Conservation (phyloP, 1,140 invertebrate species). For the Pollicipes pollicipes region DNA sequence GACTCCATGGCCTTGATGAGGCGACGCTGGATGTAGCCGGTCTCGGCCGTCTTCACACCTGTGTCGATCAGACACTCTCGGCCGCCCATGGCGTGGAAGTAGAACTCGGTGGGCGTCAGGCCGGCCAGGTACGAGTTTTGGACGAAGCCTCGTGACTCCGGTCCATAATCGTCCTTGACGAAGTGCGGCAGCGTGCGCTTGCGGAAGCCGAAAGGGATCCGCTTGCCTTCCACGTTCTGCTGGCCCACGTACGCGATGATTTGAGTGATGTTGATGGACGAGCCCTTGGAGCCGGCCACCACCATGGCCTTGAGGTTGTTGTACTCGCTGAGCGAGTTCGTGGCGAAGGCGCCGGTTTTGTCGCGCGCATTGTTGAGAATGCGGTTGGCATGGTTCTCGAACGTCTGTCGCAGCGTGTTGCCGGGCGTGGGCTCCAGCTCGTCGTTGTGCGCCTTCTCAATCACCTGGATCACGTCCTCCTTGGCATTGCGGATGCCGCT, state of each 20-base stretch:
- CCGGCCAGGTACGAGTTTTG: constrained; percentile 99
- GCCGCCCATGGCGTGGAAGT: constrained; percentile 99
- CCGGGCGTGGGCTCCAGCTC: constrained; percentile 96
- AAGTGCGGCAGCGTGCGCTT: constrained; percentile 98
- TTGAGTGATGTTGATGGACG: constrained; percentile 99
- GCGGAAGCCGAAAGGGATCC: constrained; percentile 97
- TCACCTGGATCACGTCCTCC: constrained; percentile 97
- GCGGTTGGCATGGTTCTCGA: constrained; percentile 80
- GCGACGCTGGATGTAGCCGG: constrained; percentile 97
- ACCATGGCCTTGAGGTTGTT: constrained; percentile 99
- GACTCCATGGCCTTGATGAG: constrained; percentile 99
- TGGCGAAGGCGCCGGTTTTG: constrained; percentile 97
- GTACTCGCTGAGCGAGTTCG: constrained; percentile 96
- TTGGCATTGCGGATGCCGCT: constrained; percentile 97
- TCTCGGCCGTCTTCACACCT: constrained; percentile 99
- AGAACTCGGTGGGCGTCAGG: constrained; percentile 96
- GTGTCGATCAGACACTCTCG: constrained; percentile 99
- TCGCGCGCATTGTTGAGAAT: constrained; percentile 99
- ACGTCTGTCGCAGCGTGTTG: constrained; percentile 47
- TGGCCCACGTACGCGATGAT: constrained; percentile 99
- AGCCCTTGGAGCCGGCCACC: constrained; percentile 96
- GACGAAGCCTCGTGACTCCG: constrained; percentile 96
- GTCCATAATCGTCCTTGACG: constrained; percentile 99
- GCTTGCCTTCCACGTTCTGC: constrained; percentile 99
- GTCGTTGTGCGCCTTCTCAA: constrained; percentile 99